Evolutionary conservation across 1,140 invertebrate species (phyloP), one percentile per base, ranked within the genome.

Genomic region (Diabrotica virgifera): DNA sequence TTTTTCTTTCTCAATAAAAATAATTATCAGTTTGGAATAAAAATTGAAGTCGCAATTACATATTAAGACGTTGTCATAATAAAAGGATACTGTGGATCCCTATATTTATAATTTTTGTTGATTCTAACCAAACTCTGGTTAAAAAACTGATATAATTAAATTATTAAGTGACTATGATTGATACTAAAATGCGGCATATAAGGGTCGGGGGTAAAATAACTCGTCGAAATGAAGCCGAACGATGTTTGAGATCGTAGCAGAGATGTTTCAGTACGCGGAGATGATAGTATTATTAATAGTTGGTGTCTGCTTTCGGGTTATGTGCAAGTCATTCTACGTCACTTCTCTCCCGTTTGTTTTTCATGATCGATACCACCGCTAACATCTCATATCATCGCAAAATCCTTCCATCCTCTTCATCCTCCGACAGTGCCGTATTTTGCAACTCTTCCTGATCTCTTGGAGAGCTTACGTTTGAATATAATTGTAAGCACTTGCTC

Each of bases 311-410:
- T 72, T 67, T 65, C 74, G 65, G 71, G 72, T 72, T 68, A 74
- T 74, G 70, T 76, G 74, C 74, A 74, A 76, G 74, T 76, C 74
- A 76, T 76, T 74, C 73, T 76, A 72, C 72, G 74, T 76, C 73
- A 73, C 72, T 71, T 70, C 67, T 64, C 68, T 76, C 70, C 72
- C 71, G 74, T 76, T 75, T 73, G 74, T 76, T 72, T 73, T 70
- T 68, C 70, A 59, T 73, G 74, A 76, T 76, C 74, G 73, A 76
- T 76, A 75, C 71, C 69, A 68, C 70, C 69, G 70, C 70, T 68
- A 73, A 72, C 73, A 74, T 76, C 70, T 73, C 73, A 70, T 76
- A 73, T 76, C 74, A 76, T 76, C 74, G 68, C 67, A 62, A 70
- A 70, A 70, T 63, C 69, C 9, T 52, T 50, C 51, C 59, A 52